Evolutionary conservation across 2,113 vertebrate genomes (phyloP).

Genomic region (Osmerus mordax): DNA sequence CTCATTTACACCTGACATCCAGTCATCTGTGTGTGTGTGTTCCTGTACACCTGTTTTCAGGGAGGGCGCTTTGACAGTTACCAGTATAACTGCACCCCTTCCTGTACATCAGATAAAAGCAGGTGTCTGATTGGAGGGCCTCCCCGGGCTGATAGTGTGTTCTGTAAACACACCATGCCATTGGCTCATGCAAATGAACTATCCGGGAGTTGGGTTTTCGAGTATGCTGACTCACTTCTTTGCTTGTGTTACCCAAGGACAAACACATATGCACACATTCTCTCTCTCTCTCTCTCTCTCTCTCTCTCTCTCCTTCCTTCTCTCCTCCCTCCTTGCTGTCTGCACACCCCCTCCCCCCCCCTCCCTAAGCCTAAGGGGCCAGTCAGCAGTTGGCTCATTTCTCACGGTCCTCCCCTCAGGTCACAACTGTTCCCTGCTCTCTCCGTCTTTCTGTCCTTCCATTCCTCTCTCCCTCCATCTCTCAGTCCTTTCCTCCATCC

Average conservation of each 20-base stretch:
- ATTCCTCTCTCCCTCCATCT: background rate
- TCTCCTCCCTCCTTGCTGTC: slow-evolving; percentile 36
- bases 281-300: background rate
- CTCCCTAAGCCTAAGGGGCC: background rate
- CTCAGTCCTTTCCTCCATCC: background rate
- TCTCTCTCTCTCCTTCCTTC: slow-evolving; percentile 17
- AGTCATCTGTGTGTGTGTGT: slow-evolving; percentile 3
- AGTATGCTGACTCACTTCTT: background rate
- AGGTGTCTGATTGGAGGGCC: too few species aligned
- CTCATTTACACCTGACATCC: too few species aligned
- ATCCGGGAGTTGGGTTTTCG: too few species aligned
- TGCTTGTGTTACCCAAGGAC: too few species aligned
- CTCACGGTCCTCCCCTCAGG: slow-evolving; percentile 4
- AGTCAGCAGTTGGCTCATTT: slow-evolving; percentile 7
- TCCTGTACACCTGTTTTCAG: background rate
- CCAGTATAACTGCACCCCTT: background rate
- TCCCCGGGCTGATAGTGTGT: too few species aligned
- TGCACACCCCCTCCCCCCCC: slow-evolving; percentile 41
- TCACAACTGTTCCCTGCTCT: background rate
- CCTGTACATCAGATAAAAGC: slow-evolving; percentile 1
- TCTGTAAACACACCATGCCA: too few species aligned
- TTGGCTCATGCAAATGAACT: background rate
- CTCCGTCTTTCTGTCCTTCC: background rate
- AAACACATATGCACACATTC: background rate
- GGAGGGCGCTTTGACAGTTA: slow-evolving; percentile 12